Evolutionary conservation across 1,140 invertebrate species (phyloP).

Genomic region (Drosophila rufa): DNA sequence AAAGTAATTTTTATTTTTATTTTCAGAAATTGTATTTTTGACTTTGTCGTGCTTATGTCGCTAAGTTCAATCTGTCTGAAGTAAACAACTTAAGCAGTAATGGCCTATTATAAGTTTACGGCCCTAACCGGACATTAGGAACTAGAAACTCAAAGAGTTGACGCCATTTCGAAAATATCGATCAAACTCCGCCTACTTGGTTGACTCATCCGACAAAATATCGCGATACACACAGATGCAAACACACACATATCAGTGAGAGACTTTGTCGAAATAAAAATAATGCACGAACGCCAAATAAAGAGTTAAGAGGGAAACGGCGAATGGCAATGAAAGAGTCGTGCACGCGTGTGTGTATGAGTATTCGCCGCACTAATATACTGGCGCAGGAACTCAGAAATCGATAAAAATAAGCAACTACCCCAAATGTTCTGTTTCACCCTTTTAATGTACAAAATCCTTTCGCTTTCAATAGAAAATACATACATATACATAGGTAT

Average conservation of each 20-base stretch:
- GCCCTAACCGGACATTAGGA: neutral
- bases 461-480: constrained; percentile 66
- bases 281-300: constrained; percentile 66
- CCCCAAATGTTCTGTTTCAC: constrained; percentile 49
- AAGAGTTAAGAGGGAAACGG: constrained; percentile 75
- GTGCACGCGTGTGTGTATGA: constrained; percentile 26
- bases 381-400: constrained; percentile 28
- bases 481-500: constrained; percentile 18
- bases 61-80: neutral
- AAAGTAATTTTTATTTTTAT: neutral
- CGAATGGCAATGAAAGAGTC: constrained; percentile 68
- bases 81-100: neutral
- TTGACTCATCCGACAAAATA: constrained; percentile 18
- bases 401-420: constrained; percentile 57
- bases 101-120: neutral
- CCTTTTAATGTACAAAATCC: constrained; percentile 69
- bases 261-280: constrained; percentile 73
- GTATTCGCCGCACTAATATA: constrained; percentile 61
- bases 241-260: constrained; percentile 34
- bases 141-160: constrained; percentile 51
- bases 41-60: neutral
- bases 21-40: neutral
- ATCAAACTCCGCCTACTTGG: constrained; percentile 78
- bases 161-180: constrained; percentile 75
- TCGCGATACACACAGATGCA: constrained; percentile 21